Base-by-base conservation (phyloP, 2,888 invertebrate species). In the Crossocerus cetratus region DNA sequence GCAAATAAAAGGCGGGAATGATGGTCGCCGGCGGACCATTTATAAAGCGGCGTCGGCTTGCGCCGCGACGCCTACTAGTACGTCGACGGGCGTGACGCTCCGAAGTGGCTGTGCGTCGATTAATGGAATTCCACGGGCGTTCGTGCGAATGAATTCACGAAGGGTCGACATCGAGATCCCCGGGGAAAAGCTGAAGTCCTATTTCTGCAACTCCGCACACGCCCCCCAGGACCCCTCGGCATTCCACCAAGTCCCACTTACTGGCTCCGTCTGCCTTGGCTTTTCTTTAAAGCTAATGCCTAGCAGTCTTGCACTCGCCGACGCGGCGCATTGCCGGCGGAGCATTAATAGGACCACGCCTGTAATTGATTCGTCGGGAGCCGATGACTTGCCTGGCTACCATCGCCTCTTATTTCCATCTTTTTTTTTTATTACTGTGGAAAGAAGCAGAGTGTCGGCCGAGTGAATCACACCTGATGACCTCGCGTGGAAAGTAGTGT, bases 121-220 rank as follows among this genome's bases (percentile, higher is more conserved):
- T 86, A 84, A 83, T 72, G 77, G 78, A 80, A 75, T 76, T 74
- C 72, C 69, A 11, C 65, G 75, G 73, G 66, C 81, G 78, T 76
- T 82, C 79, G 83, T 81, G 79, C 82, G 82, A 83, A 83, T 83
- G 81, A 83, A 83, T 83, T 83, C 80, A 73, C 72, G 65, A 67
- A 72, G 74, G 80, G 72, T 69, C 61, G 73, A 22, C 18, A 42
- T 54, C 70, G 61, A 59, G 72, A 58, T 68, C 65, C 66, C 42
- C 32, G 4, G 54, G 20, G 56, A 44, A 42, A 45, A 22, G 53
- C 23, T 11, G 21, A 14, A 32, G 20, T 13, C 13, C 32, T 61
- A 32, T 11, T n/a, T 32, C 32, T 32, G 32, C 32, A 32, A 32
- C 32, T 32, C 32, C 32, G 3, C 23, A 2, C 32, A 4, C 32